These are phyloP conservation scores for Bujurquina vittata DNA, from an alignment of 2,113 vertebrate genomes.

Conservation along the genomic window DNA sequence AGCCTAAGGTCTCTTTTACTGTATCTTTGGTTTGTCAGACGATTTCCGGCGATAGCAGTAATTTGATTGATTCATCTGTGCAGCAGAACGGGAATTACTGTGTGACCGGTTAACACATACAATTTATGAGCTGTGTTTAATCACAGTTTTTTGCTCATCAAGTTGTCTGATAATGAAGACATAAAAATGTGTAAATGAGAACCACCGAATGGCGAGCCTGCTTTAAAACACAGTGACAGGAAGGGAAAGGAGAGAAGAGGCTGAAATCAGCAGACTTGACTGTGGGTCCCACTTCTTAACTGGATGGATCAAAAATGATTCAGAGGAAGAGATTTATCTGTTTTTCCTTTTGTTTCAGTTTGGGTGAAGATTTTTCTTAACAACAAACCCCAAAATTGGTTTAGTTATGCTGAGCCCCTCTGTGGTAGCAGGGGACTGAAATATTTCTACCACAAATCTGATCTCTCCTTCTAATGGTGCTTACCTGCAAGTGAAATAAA, in stretches of 20 bases:
- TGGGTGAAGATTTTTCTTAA: background rate
- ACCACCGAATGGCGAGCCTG: background rate
- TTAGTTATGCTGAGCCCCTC: background rate
- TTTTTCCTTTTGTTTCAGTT: background rate
- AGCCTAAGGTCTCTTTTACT: background rate
- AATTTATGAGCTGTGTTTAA: conserved; percentile 23
- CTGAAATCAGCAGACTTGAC: background rate
- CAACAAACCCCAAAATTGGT: background rate
- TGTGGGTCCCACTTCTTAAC: background rate
- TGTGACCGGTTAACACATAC: conserved; percentile 2
- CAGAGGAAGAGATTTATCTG: background rate
- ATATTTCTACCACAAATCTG: background rate
- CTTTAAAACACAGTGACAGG: background rate
- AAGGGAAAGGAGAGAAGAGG: background rate
- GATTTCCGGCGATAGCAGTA: background rate
- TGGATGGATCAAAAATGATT: background rate
- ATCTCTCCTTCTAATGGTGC: background rate
- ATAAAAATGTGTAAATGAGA: conserved; percentile 5
- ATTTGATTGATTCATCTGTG: background rate
- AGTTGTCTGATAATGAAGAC: background rate
- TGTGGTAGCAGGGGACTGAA: background rate
- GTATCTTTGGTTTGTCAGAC: background rate
- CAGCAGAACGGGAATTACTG: background rate
- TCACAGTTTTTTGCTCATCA: background rate
- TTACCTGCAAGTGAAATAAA: background rate